A percentile compares a stretch with the other conserved stretches of the same genome.
Conservation (phyloP, 2,797 vertebrate genomes). For the Morus bassanus region DNA sequence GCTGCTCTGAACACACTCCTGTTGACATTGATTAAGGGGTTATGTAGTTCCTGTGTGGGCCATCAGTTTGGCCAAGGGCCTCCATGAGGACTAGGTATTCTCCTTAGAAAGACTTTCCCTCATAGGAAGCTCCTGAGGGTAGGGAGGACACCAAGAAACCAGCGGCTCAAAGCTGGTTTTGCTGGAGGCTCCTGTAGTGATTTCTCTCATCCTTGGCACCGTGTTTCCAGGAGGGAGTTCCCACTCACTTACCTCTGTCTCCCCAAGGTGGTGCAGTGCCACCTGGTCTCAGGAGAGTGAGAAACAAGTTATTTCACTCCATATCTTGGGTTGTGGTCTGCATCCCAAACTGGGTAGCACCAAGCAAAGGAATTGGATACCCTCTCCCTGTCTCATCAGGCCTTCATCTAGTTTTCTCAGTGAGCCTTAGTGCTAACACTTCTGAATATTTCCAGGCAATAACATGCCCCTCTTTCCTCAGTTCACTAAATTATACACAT, state of each 20-base stretch:
- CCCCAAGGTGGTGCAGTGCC: not conserved
- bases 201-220: not conserved
- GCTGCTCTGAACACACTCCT: not conserved
- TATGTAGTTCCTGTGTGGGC: not conserved
- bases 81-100: not conserved
- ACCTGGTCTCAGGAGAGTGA: not conserved
- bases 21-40: not conserved
- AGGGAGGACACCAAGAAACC: not conserved
- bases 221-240: not conserved
- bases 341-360: not conserved
- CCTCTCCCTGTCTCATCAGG: not conserved
- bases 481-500: conserved; percentile 36
- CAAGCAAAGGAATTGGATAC: not conserved
- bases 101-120: not conserved
- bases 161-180: not conserved
- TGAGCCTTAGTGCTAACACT: not conserved
- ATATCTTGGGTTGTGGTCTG: not conserved
- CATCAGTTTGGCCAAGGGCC: not conserved
- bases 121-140: not conserved
- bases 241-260: not conserved
- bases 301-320: not conserved
- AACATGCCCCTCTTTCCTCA: not conserved
- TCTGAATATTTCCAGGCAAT: conserved; percentile 11
- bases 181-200: not conserved
- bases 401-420: not conserved